These are phyloP conservation scores for Acrobasis consociella DNA, from an alignment of 2,888 invertebrate species.

Conservation along the genomic window DNA sequence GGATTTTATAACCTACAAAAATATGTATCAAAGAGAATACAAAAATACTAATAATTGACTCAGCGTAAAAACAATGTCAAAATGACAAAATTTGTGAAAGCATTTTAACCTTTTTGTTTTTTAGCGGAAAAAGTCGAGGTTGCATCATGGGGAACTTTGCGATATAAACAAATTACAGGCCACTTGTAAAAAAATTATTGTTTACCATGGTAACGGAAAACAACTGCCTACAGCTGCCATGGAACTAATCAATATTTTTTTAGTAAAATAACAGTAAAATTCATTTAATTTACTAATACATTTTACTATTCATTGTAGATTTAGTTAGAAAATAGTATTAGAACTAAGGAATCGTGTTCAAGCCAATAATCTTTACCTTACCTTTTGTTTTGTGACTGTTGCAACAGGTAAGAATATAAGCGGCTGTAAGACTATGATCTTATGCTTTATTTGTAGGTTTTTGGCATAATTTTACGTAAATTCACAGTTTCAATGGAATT, in stretches of 20 bases:
- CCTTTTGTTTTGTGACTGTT: conserved; percentile 24
- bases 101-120: background rate
- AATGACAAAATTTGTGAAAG: conserved; percentile 5
- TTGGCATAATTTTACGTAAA: background rate
- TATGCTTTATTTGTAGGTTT: background rate
- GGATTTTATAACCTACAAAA: conserved; percentile 54
- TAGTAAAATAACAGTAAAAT: conserved; percentile 1
- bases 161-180: conserved; percentile 31
- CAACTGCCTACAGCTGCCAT: conserved; percentile 47
- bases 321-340: conserved; percentile 13
- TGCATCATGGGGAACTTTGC: background rate
- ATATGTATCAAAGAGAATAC: conserved; percentile 15
- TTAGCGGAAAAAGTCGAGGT: background rate
- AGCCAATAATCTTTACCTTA: conserved; percentile 23
- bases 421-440: background rate
- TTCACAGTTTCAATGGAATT: background rate
- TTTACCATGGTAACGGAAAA: conserved; percentile 35
- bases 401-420: conserved; percentile 6
- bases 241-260: conserved; percentile 41
- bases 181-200: conserved; percentile 30
- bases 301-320: conserved; percentile 5
- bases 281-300: conserved; percentile 6
- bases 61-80: conserved; percentile 39
- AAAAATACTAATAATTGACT: too few relatives aligned
- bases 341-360: conserved; percentile 19